A percentile compares a stretch with the other conserved stretches of the same genome.
Evolutionary conservation across 2,797 vertebrate genomes (phyloP).

Genomic region (Iguana delicatissima): DNA sequence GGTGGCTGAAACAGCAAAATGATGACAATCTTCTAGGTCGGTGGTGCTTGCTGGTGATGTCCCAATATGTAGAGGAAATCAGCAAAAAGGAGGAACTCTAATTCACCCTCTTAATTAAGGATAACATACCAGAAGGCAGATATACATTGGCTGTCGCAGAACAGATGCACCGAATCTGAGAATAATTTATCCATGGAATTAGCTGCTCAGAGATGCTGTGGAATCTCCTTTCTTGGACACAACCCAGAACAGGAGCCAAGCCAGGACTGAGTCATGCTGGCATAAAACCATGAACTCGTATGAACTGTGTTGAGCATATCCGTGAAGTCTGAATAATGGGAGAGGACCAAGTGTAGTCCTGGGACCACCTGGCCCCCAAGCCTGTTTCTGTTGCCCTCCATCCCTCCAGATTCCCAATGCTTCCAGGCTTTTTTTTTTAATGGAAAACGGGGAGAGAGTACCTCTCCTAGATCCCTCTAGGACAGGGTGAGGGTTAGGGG

Average conservation of each 20-base stretch:
- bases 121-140: neutral
- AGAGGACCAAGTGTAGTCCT: no score
- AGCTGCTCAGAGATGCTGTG: neutral
- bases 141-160: no score
- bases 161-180: neutral
- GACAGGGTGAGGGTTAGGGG: no score
- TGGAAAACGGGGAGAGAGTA: no score
- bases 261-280: neutral
- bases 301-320: no score
- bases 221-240: neutral
- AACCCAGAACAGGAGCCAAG: neutral
- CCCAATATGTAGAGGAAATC: neutral
- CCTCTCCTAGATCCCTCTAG: no score
- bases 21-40: no score
- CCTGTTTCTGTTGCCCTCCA: no score
- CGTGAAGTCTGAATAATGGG: rapidly evolving
- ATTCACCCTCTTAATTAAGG: neutral
- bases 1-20: neutral
- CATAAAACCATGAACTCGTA: neutral
- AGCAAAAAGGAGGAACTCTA: neutral
- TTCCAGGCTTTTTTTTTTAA: no score
- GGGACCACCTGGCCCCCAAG: no score
- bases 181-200: neutral
- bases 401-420: no score
- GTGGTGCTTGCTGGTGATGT: neutral